Conservation (phyloP, 2,797 vertebrate genomes). For the Hydrophis major region DNA sequence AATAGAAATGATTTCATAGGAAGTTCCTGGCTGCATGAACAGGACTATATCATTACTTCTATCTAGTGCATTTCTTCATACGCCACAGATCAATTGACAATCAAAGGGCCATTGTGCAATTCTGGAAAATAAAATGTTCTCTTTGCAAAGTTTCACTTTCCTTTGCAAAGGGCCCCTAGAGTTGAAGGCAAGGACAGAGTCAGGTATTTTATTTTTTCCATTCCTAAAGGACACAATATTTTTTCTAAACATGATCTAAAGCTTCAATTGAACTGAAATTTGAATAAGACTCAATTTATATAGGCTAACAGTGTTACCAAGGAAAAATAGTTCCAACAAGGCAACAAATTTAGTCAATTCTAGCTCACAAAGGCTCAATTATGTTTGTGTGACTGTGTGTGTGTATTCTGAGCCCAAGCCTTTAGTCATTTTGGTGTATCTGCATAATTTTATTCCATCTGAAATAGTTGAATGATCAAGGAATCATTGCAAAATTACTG, state of each 20-base stretch:
- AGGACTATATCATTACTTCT: slow-evolving; percentile 45
- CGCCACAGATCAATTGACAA: slow-evolving; percentile 56
- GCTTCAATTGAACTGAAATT: background rate
- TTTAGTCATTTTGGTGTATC: background rate
- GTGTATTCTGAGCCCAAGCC: background rate
- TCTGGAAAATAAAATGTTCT: slow-evolving; percentile 53
- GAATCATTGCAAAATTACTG: background rate
- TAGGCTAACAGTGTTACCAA: background rate
- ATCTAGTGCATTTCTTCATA: slow-evolving; percentile 53
- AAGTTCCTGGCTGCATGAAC: slow-evolving; percentile 33
- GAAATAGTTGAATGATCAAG: background rate
- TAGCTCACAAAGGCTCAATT: background rate
- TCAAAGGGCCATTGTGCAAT: slow-evolving; percentile 44
- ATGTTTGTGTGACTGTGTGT: background rate
- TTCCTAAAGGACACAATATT: background rate
- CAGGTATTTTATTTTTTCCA: slow-evolving; percentile 29
- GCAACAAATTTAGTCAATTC: background rate
- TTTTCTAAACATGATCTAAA: slow-evolving; percentile 1
- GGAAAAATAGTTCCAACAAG: background rate
- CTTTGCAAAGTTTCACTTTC: slow-evolving; percentile 45
- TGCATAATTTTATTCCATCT: background rate
- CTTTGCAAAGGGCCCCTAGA: slow-evolving; percentile 34
- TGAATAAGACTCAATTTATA: background rate
- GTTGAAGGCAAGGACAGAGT: slow-evolving; percentile 41
- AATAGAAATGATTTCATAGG: slow-evolving; percentile 24